phyloP scores from a whole-genome alignment of 2,888 invertebrate genomes.

The Flabesymbios commensalis region DNA sequence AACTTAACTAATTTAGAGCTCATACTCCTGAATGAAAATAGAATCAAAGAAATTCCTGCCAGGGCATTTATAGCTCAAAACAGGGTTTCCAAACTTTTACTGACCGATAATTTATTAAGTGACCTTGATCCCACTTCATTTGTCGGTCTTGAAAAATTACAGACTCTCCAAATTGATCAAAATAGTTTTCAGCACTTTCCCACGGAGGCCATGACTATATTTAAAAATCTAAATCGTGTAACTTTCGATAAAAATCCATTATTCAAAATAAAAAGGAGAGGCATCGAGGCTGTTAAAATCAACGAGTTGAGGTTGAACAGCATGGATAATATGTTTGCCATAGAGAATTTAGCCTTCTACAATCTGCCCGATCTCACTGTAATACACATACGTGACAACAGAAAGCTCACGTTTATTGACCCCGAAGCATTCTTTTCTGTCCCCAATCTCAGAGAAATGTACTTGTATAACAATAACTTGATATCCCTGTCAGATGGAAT shows the following conservation, averaged over 20 bases:
- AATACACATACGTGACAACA: slow-evolving; percentile 61
- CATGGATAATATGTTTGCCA: slow-evolving; percentile 54
- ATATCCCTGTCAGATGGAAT: slow-evolving; percentile 54
- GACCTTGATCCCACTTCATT: slow-evolving; percentile 61
- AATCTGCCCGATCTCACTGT: slow-evolving; percentile 60
- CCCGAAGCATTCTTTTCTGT: slow-evolving; percentile 58
- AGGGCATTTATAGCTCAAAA: no score
- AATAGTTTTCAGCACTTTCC: slow-evolving; percentile 13
- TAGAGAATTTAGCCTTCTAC: slow-evolving; percentile 59
- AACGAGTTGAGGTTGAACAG: slow-evolving; percentile 54
- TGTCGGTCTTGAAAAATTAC: slow-evolving; percentile 31
- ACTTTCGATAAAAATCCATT: slow-evolving; percentile 35
- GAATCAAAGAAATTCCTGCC: no score
- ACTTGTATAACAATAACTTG: slow-evolving; percentile 71
- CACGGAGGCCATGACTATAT: neutral
- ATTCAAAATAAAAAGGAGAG: slow-evolving; percentile 2
- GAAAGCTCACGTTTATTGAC: slow-evolving; percentile 65
- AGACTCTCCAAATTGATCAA: slow-evolving; percentile 9
- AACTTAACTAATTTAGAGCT: no score
- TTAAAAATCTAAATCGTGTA: slow-evolving; percentile 62
- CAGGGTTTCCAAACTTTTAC: slow-evolving; percentile 83
- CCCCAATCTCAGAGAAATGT: slow-evolving; percentile 71
- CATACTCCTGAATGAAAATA: no score
- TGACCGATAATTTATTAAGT: slow-evolving; percentile 80
- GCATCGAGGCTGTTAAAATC: slow-evolving; percentile 42